Conservation (phyloP, 2,888 invertebrate genomes). For the Eueremaeus valkanovi region DNA sequence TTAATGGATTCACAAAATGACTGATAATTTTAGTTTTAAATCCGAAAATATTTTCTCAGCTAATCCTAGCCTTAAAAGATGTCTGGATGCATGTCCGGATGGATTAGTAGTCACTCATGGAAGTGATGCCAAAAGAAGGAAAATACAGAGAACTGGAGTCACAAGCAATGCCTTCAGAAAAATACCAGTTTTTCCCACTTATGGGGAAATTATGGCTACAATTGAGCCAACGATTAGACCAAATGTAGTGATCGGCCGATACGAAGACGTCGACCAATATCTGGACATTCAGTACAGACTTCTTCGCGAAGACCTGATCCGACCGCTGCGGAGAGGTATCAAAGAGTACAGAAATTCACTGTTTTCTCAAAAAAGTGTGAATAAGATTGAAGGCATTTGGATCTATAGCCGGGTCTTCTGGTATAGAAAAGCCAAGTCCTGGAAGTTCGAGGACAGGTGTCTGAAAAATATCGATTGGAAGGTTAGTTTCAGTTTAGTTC, state of each 20-base stretch:
- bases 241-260: conserved; percentile 63
- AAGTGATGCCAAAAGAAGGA: too few relatives aligned
- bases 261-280: conserved; percentile 65
- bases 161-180: neutral
- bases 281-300: conserved; percentile 73
- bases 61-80: too few relatives aligned
- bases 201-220: conserved; percentile 37
- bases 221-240: conserved; percentile 56
- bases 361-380: too few relatives aligned
- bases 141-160: too few relatives aligned
- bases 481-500: neutral
- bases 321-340: conserved; percentile 61
- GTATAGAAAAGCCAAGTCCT: too few relatives aligned
- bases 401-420: neutral
- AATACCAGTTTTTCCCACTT: conserved; percentile 41
- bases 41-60: too few relatives aligned
- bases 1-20: too few relatives aligned
- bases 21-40: too few relatives aligned
- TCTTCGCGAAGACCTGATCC: conserved; percentile 72
- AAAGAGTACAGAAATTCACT: too few relatives aligned
- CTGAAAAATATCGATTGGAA: conserved; percentile 26
- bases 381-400: neutral
- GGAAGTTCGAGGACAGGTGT: neutral
- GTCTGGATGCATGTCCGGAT: too few relatives aligned
- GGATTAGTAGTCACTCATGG: too few relatives aligned